phyloP scores from a whole-genome alignment of 1,140 invertebrate genomes.

The Heliconius melpomene region DNA sequence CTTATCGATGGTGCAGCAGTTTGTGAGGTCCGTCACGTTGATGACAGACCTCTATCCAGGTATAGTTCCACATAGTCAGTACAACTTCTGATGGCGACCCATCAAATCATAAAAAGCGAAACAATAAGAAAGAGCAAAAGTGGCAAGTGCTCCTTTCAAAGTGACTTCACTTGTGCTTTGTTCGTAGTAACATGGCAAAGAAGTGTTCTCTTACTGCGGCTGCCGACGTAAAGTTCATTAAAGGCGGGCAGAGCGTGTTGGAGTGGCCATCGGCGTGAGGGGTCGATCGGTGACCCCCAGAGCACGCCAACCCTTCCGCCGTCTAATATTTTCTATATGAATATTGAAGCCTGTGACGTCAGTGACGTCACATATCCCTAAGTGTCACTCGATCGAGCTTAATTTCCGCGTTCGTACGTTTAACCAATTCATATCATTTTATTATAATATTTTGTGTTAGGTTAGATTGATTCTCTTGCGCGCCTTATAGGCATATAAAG shows the following conservation, averaged over 20 bases:
- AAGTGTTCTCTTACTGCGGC: conserved; percentile 74
- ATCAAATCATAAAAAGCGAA: conserved; percentile 52
- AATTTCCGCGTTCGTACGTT: conserved; percentile 25
- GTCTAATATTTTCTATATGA: conserved; percentile 75
- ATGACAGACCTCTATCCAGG: background rate
- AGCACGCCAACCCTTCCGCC: conserved; percentile 33
- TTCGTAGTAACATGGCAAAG: conserved; percentile 72
- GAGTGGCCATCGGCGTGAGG: conserved; percentile 70
- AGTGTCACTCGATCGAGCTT: conserved; percentile 41
- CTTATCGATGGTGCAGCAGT: background rate
- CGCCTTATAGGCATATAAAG: too few relatives aligned
- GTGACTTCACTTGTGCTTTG: conserved; percentile 74
- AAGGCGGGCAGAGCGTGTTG: conserved; percentile 74
- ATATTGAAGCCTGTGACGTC: conserved; percentile 62
- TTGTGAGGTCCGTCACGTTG: background rate
- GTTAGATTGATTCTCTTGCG: too few relatives aligned
- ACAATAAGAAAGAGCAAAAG: conserved; percentile 70
- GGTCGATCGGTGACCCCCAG: conserved; percentile 53
- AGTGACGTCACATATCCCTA: conserved; percentile 44
- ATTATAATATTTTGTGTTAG: background rate
- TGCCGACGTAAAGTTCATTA: conserved; percentile 79
- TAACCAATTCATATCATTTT: background rate
- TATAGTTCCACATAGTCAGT: background rate
- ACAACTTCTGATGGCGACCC: background rate
- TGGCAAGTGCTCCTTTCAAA: conserved; percentile 65